A percentile compares a stretch with the other conserved stretches of the same genome.
Conservation (phyloP, 2,888 invertebrate genomes). For the Physocephala rufipes region DNA sequence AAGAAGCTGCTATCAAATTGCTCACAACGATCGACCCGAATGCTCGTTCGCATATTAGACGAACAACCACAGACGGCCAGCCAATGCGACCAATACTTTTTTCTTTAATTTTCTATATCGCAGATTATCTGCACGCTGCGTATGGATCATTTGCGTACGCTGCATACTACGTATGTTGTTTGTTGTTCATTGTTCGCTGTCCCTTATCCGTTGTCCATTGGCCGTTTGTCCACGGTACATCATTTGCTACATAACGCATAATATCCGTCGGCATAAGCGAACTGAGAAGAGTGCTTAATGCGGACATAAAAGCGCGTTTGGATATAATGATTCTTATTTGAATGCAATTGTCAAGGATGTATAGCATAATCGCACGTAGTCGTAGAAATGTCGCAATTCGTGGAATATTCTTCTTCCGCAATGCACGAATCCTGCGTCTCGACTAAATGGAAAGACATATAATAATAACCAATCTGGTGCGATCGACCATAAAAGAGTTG, state of each 20-base stretch:
- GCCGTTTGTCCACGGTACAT: no score
- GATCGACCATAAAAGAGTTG: no score
- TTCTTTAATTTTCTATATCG: slow-evolving; percentile 46
- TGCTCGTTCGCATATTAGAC: slow-evolving; percentile 26
- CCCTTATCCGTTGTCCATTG: slow-evolving; percentile 35
- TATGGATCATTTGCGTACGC: slow-evolving; percentile 8
- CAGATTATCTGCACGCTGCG: slow-evolving; percentile 48
- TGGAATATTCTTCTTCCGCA: slow-evolving; percentile 56
- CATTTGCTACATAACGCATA: no score
- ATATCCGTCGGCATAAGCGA: no score
- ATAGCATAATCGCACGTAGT: slow-evolving; percentile 46
- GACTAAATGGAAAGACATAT: slow-evolving; percentile 23
- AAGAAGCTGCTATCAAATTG: slow-evolving; percentile 19
- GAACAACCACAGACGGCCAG: background rate
- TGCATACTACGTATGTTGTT: no score
- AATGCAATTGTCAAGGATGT: slow-evolving; percentile 27
- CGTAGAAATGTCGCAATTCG: slow-evolving; percentile 55
- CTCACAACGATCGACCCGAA: slow-evolving; percentile 30
- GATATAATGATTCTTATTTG: slow-evolving; percentile 32
- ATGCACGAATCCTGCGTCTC: slow-evolving; percentile 9
- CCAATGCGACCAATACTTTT: slow-evolving; percentile 40
- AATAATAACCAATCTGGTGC: slow-evolving; percentile 26
- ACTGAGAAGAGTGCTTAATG: background rate
- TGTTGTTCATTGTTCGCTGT: no score
- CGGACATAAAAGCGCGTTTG: slow-evolving; percentile 17